phyloP scores from a whole-genome alignment of 2,888 invertebrate species.

The Eupithecia vulgata region DNA sequence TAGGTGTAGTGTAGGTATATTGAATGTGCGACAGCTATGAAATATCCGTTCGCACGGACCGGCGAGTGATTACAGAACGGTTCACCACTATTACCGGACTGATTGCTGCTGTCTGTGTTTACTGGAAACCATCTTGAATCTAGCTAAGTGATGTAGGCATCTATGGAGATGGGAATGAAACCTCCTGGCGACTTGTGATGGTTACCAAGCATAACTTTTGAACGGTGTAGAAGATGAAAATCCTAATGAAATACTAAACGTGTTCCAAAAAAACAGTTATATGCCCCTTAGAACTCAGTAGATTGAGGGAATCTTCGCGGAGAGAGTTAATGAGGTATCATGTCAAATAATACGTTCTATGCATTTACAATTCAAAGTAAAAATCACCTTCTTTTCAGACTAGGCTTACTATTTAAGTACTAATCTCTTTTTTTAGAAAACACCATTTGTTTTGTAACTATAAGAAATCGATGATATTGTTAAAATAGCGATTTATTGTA shows the following conservation, averaged over 20 bases:
- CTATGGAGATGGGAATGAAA: neutral
- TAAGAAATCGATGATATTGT: neutral
- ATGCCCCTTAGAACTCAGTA: neutral
- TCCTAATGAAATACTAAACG: neutral
- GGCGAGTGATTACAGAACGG: conserved; percentile 58
- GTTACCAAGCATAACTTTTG: neutral
- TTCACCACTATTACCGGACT: conserved; percentile 36
- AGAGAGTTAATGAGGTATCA: neutral
- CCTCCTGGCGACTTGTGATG: too few species aligned
- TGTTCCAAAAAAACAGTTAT: neutral
- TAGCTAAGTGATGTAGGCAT: neutral
- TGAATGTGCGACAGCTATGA: conserved; percentile 61
- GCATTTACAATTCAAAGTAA: neutral
- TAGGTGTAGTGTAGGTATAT: neutral
- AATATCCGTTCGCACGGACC: conserved; percentile 64
- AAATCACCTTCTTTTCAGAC: neutral
- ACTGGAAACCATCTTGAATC: conserved; percentile 28
- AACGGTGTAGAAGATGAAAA: neutral
- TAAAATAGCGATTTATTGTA: too few species aligned
- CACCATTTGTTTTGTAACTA: neutral
- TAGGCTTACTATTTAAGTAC: neutral
- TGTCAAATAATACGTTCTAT: neutral
- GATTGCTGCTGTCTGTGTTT: conserved; percentile 38
- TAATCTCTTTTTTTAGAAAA: neutral
- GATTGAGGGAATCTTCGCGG: neutral